Percentiles rank a stretch among this genome's conserved stretches.
These are phyloP conservation scores for Myzus persicae DNA, from an alignment of 1,140 invertebrate species.

Conservation along the genomic window DNA sequence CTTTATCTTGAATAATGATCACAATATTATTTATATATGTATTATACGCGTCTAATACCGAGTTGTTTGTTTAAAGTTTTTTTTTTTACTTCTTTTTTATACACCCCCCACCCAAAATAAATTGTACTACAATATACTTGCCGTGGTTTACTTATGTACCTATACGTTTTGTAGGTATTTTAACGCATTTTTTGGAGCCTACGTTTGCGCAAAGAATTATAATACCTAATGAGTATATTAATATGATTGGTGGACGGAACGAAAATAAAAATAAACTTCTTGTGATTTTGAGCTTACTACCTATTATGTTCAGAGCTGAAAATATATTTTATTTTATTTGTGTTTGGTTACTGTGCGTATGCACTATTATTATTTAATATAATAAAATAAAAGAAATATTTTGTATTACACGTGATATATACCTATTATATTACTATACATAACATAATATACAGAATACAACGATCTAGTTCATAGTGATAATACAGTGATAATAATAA, in stretches of 20 bases:
- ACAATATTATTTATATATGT: not conserved
- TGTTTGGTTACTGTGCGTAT: not conserved
- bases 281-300: not conserved
- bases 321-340: not conserved
- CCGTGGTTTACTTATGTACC: not conserved
- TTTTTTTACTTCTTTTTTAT: not conserved
- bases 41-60: not conserved
- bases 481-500: not conserved
- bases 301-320: not conserved
- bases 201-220: not conserved
- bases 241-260: not conserved
- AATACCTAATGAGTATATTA: not conserved
- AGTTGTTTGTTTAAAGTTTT: not conserved
- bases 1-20: conserved; percentile 19
- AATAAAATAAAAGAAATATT: not conserved
- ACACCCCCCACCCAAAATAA: not conserved
- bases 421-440: not conserved
- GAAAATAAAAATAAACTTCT: not conserved
- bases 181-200: not conserved
- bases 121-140: not conserved
- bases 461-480: not conserved
- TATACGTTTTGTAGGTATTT: not conserved
- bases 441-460: not conserved
- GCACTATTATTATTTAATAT: not conserved
- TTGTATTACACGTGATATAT: no score